Base-by-base conservation (phyloP, 1,140 invertebrate genomes). In the Drosophila aff. region DNA sequence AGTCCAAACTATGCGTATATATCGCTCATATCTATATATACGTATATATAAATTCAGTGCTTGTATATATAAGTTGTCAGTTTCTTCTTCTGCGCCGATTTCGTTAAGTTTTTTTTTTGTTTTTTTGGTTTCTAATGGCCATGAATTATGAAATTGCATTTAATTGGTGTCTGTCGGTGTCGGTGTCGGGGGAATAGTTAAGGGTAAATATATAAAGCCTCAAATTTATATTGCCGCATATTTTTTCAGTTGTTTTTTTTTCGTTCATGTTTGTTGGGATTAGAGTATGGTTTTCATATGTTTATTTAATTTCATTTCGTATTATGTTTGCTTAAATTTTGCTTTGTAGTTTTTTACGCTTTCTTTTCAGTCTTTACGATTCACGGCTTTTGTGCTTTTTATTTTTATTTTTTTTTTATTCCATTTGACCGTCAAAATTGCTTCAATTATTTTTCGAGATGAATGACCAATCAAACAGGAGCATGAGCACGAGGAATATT, bases 311-410 rank as follows among this genome's bases (percentile, higher is more conserved):
- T 71, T 76, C 44, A 67, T 60, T 68, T 66, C 62, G 38, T 80
- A 69, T 58, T 47, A 47, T 55, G 72, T 61, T 41, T 28, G 72
- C 47, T 71, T 79, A 63, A 66, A 40, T 82, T 79, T 76, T 40
- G 49, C 23, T 68, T 44, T 60, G 75, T 77, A 69, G 52, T 60
- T 69, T 60, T 69, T 79, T 55, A 40, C 55, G 59, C 49, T 81
- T 63, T 68, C 71, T 67, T 89, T 87, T 92, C 91, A 92, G 91
- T 92, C 91, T 92, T 92, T 92, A 87, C 81, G 85, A 91, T 92
- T 92, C 91, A 91, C 91, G 90, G 91, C 85, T 85, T 61, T 92
- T 92, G 91, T 92, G 91, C 91, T 92, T 92, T 80, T 87, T 84
- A 65, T 79, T 79, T 83, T 76, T 23, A 3, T 3, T 69, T 23